Base-by-base conservation (phyloP, 1,140 invertebrate genomes). In the Macrosteles quadrilineatus region DNA sequence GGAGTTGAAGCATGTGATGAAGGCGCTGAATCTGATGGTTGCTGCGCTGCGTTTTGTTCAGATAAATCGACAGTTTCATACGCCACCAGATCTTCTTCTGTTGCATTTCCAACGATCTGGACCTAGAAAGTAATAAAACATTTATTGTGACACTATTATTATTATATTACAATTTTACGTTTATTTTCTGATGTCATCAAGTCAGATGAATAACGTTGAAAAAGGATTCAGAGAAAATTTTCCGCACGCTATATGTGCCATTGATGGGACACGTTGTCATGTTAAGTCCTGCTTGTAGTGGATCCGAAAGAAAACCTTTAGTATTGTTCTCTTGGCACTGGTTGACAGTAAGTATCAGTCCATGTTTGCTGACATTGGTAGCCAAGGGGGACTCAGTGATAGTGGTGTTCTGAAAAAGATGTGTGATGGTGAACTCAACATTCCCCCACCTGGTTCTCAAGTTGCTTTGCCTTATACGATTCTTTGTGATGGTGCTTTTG, bases 401-500 rank as follows among this genome's bases (percentile, higher is more conserved):
- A 76, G 78, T 66, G 78, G 78, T 0, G 75, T 81, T 45, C 80
- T 80, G 30, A 66, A 72, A 36, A 74, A 70, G 69, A 62, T 77
- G 14, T 64, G 59, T 19, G 69, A 30, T 62, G 64, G 70, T 71
- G n/a, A 74, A 63, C 63, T 78, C 29, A 72, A 75, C 73, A 62
- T 73, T 67, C 77, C 76, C 68, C 19, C 36, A 70, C 71, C 72
- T 14, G 47, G 65, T 23, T 71, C 65, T 71, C 74, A 76, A 65
- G 45, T 73, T 59, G 19, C 68, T 12, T 2, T 65, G 29, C 64
- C 72, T 19, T 71, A 43, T 55, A 21, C 53, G 76, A 73, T 83
- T 76, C 75, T 83, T 32, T 83, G 69, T 6, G 83, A 85, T 76
- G 81, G 80, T 66, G 82, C 82, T 30, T 87, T 85, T 77, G 75